These are phyloP conservation scores for Leucoraja erinaceus DNA, from an alignment of 2,113 vertebrate genomes.

Conservation along the genomic window DNA sequence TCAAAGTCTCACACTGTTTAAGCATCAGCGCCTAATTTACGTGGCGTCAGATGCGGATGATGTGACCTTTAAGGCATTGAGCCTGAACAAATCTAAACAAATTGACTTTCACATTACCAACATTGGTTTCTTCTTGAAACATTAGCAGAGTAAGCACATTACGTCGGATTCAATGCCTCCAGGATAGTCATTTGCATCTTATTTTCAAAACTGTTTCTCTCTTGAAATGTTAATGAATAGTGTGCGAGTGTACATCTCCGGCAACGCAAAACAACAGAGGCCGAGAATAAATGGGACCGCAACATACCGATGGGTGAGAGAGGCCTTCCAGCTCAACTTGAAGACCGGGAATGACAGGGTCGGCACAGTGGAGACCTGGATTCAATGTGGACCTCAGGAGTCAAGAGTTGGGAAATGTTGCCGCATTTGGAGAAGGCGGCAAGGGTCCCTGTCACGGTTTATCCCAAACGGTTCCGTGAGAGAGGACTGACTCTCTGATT, in stretches of 20 bases:
- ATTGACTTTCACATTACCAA: not conserved
- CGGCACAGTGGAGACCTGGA: too few species aligned
- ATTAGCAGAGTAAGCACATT: slow-evolving; percentile 25
- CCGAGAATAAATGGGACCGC: not conserved
- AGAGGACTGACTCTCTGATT: too few species aligned
- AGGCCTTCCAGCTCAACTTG: not conserved
- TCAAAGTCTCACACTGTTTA: not conserved
- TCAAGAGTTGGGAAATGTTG: too few species aligned
- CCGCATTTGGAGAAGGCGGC: too few species aligned
- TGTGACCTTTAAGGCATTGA: not conserved
- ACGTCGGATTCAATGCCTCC: slow-evolving; percentile 5
- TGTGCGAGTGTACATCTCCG: not conserved
- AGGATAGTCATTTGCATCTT: slow-evolving; percentile 26
- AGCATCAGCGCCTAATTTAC: not conserved
- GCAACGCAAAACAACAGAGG: not conserved
- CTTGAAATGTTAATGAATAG: slow-evolving; percentile 8
- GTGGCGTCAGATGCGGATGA: not conserved
- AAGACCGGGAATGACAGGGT: not conserved
- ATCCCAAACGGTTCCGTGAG: too few species aligned
- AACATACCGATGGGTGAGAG: not conserved
- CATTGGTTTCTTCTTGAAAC: slow-evolving; percentile 19
- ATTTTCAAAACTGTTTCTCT: not conserved
- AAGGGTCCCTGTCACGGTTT: too few species aligned
- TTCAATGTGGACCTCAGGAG: too few species aligned
- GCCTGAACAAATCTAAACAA: slow-evolving; percentile 30